A percentile compares a stretch with the other conserved stretches of the same genome.
phyloP scores from a whole-genome alignment of 2,113 vertebrate genomes.

The Ciconia maguari region DNA sequence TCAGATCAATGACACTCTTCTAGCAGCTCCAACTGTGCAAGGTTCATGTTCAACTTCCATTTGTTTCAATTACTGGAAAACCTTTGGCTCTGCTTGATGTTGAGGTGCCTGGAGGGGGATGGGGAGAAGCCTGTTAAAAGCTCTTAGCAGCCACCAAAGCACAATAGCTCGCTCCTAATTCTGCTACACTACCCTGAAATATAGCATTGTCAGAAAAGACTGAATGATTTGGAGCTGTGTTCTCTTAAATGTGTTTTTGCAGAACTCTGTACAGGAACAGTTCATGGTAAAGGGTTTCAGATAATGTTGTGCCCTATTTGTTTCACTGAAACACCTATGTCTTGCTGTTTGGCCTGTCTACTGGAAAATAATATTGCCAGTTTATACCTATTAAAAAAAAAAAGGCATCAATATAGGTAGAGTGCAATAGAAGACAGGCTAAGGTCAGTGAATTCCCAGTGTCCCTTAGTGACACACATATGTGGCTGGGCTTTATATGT shows the following conservation, averaged over 20 bases:
- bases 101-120: neutral
- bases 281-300: neutral
- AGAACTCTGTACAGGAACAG: neutral
- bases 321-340: neutral
- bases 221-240: neutral
- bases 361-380: neutral
- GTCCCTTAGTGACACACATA: fast-evolving
- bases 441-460: neutral
- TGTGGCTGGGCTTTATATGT: neutral
- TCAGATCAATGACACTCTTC: constrained; percentile 91
- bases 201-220: neutral
- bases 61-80: neutral
- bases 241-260: neutral
- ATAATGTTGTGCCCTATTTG: neutral
- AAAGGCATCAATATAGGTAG: neutral
- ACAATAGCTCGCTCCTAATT: neutral
- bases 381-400: neutral
- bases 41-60: constrained; percentile 72
- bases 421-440: neutral
- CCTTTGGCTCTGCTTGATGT: neutral
- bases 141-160: neutral
- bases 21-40: constrained; percentile 90
- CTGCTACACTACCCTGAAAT: neutral
- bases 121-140: neutral
- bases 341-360: neutral